Evolutionary conservation across 2,113 vertebrate genomes (phyloP), one percentile per base, ranked within the genome.

Genomic region (Excalfactoria chinensis): DNA sequence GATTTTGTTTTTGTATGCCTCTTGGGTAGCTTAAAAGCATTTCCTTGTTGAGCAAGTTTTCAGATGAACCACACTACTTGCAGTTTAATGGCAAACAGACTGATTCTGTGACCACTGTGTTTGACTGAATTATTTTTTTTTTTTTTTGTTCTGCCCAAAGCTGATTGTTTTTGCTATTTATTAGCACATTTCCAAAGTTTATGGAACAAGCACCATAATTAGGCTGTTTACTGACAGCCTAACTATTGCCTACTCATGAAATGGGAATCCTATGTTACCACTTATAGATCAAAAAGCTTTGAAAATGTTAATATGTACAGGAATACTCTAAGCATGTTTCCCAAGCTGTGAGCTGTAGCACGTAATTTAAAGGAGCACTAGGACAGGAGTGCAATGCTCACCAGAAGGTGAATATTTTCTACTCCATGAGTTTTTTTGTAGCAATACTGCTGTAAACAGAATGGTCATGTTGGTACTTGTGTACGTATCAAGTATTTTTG

Each of bases 161-260:
- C 13, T 6, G 1, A n/a, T n/a, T n/a, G n/a, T n/a, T n/a, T n/a
- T n/a, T n/a, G 10, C 2, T 56, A 21, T 10, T 22, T 55, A 17
- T 49, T 34, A n/a, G 0, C 34, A 8, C 25, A 5, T 76, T 83
- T 72, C 40, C 11, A 18, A 5, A 19, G 8, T 26, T 88, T 40
- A 37, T 64, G 15, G n/a, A 80, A 41, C 3, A 75, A 10, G 23
- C 26, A 41, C 48, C 13, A 20, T 13, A 20, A 5, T 71, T 53
- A 48, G 41, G 1, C 4, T 37, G 7, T 7, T 56, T 32, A 67
- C 18, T 55, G 41, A 30, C 34, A 76, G 7, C 10, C 5, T 49
- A 30, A 53, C 41, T 59, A 18, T 48, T 10, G 13, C 12, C 11
- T 5, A 2, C 6, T 53, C 34, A n/a, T 14, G 34, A 81, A 19